A percentile compares a stretch with the other conserved stretches of the same genome.
phyloP scores from a whole-genome alignment of 2,797 vertebrate species.

The Salarias fasciatus region DNA sequence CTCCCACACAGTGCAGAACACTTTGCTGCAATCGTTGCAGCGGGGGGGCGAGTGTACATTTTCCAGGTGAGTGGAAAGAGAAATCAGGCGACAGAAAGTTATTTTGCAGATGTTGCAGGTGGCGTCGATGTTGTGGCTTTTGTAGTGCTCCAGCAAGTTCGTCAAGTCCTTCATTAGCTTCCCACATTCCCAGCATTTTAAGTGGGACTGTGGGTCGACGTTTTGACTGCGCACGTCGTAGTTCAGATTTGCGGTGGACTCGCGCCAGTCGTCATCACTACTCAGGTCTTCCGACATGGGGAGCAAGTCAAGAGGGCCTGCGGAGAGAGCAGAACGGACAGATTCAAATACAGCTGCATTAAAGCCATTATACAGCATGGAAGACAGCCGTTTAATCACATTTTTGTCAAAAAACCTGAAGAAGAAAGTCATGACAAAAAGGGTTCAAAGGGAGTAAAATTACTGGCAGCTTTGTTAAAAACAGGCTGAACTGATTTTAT shows the following conservation, averaged over 20 bases:
- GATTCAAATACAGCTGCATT: not conserved
- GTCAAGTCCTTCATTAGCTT: slow-evolving; percentile 40
- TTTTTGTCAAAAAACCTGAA: too few species aligned
- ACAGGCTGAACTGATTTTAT: too few species aligned
- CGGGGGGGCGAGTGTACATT: slow-evolving; percentile 59
- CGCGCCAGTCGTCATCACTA: slow-evolving; percentile 64
- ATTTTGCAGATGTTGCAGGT: slow-evolving; percentile 70
- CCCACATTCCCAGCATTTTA: slow-evolving; percentile 73
- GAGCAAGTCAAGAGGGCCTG: slow-evolving; percentile 34
- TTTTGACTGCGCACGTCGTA: too few species aligned
- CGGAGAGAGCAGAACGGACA: slow-evolving; percentile 18
- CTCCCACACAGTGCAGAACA: slow-evolving; percentile 66
- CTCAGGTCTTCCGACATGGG: slow-evolving; percentile 69
- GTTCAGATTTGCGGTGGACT: not conserved
- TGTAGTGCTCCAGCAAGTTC: slow-evolving; percentile 61
- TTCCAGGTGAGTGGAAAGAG: slow-evolving; percentile 66
- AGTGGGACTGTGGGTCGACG: not conserved
- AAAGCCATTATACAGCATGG: not conserved
- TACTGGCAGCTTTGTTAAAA: too few species aligned
- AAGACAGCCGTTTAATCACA: too few species aligned
- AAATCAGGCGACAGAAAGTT: slow-evolving; percentile 62
- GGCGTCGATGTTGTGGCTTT: slow-evolving; percentile 53
- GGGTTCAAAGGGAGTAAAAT: too few species aligned
- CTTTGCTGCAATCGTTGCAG: slow-evolving; percentile 53
- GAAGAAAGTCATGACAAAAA: too few species aligned